phyloP scores from a whole-genome alignment of 2,113 vertebrate genomes.

The Nesogale talazaci region DNA sequence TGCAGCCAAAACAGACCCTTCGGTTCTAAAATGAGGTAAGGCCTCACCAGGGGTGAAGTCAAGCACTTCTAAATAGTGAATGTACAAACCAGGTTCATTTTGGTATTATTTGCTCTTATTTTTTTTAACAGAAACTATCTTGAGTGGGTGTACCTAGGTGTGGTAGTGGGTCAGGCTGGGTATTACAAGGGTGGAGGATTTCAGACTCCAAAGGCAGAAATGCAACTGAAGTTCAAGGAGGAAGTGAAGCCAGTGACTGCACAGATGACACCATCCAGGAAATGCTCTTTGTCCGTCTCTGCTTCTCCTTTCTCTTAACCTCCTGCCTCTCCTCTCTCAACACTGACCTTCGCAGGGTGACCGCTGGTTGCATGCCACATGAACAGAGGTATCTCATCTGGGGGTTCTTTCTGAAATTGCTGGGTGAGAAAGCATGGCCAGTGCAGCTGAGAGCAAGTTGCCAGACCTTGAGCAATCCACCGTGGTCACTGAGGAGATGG shows the following conservation, averaged over 20 bases:
- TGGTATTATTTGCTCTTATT: not conserved
- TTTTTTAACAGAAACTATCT: not conserved
- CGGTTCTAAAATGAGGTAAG: not conserved
- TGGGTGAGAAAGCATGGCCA: not conserved
- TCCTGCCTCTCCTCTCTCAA: not conserved
- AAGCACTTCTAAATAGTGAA: not conserved
- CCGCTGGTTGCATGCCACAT: not conserved
- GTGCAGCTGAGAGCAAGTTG: no score
- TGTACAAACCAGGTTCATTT: not conserved
- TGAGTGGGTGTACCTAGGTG: not conserved
- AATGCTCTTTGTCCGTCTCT: not conserved
- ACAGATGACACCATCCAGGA: not conserved
- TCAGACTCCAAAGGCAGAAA: not conserved
- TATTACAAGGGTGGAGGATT: not conserved
- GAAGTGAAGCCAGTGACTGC: conserved; percentile 39
- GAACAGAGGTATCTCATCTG: not conserved
- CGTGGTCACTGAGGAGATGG: not conserved
- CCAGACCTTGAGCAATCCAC: not conserved
- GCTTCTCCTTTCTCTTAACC: conserved; percentile 1
- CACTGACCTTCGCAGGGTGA: not conserved
- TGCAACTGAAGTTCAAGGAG: not conserved
- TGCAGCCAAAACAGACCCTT: not conserved
- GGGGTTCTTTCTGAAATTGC: not conserved
- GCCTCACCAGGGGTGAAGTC: not conserved
- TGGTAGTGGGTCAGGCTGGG: not conserved